Percentiles rank a stretch among this genome's conserved stretches.
phyloP scores from a whole-genome alignment of 2,113 vertebrate genomes.

The Fregetta grallaria region DNA sequence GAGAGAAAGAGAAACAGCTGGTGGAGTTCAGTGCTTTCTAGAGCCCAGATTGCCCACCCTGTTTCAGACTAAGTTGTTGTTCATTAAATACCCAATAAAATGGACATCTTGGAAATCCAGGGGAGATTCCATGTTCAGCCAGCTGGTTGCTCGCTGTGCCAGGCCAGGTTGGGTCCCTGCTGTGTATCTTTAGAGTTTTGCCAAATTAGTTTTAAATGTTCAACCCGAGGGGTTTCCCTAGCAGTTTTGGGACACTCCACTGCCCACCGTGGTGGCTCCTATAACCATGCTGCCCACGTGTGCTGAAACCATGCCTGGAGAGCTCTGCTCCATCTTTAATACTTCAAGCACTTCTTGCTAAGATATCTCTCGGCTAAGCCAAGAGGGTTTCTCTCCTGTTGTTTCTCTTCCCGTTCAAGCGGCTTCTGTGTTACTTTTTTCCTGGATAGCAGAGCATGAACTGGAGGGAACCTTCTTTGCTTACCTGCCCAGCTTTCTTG shows the following conservation, averaged over 20 bases:
- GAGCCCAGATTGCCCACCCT: not conserved
- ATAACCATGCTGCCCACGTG: rapidly evolving
- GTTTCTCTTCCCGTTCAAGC: not conserved
- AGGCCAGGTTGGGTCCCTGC: not conserved
- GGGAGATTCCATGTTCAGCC: not conserved
- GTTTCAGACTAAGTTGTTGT: not conserved
- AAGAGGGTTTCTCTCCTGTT: not conserved
- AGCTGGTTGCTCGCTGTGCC: not conserved
- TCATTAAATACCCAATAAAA: not conserved
- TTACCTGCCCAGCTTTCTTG: not conserved
- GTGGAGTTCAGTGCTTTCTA: not conserved
- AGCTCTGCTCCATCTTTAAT: not conserved
- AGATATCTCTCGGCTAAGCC: not conserved
- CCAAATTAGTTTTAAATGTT: not conserved
- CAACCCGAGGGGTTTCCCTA: not conserved
- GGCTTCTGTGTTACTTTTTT: not conserved
- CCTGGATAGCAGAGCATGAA: not conserved
- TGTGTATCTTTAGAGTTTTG: not conserved
- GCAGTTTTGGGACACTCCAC: not conserved
- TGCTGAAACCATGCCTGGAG: not conserved
- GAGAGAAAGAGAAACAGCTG: not conserved
- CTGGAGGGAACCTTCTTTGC: not conserved
- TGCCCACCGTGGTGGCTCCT: not conserved
- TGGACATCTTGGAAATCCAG: not conserved
- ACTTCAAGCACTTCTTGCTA: not conserved